A percentile compares a stretch with the other conserved stretches of the same genome.
phyloP scores from a whole-genome alignment of 2,888 invertebrate species.

The Ethmia dodecea region DNA sequence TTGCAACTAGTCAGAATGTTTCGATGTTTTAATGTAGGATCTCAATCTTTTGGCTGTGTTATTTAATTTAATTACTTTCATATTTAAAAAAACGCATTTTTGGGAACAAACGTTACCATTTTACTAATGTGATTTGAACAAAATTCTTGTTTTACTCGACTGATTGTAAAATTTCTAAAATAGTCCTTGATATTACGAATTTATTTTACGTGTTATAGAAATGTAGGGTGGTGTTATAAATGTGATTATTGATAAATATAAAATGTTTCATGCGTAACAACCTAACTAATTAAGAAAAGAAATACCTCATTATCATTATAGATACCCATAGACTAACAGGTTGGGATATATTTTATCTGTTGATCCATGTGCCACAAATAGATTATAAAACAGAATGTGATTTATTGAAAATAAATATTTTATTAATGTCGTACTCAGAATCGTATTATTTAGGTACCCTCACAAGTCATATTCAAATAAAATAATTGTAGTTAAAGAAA shows the following conservation, averaged over 20 bases:
- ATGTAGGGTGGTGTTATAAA: constrained; percentile 7
- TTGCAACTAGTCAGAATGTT: constrained; percentile 35
- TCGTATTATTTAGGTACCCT: too few species aligned
- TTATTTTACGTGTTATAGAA: constrained; percentile 25
- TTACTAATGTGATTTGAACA: too few species aligned
- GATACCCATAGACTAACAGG: constrained; percentile 2
- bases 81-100: too few species aligned
- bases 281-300: constrained; percentile 4
- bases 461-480: too few species aligned
- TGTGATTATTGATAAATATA: constrained; percentile 14
- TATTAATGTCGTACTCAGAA: constrained; percentile 60
- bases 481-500: too few species aligned
- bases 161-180: too few species aligned
- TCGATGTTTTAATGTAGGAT: constrained; percentile 36
- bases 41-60: constrained; percentile 68
- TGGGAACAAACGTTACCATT: constrained; percentile 10
- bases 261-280: constrained; percentile 10
- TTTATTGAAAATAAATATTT: constrained; percentile 73
- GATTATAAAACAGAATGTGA: constrained; percentile 63
- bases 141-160: too few species aligned
- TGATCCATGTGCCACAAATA: constrained; percentile 70
- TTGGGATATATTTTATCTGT: constrained; percentile 40
- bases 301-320: constrained; percentile 12
- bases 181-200: constrained; percentile 21
- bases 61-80: constrained; percentile 24